Conservation (phyloP, 2,888 invertebrate species). For the Nomada ferruginata region DNA sequence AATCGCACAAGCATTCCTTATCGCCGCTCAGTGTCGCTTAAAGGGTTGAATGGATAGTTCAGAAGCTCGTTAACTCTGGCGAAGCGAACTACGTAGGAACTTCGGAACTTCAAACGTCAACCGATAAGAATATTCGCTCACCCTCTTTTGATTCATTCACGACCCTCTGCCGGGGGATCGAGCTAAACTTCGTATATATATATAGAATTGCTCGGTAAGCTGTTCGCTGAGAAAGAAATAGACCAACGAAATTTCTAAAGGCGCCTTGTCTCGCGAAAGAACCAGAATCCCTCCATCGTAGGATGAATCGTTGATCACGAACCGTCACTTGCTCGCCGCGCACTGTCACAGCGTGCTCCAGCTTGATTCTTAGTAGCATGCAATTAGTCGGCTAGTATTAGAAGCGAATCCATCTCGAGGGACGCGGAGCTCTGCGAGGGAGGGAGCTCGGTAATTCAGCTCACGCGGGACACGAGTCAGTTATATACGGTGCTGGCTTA, state of each 20-base stretch:
- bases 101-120: conserved; percentile 32
- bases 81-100: conserved; percentile 5
- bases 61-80: conserved; percentile 29
- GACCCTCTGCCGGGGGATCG: not conserved
- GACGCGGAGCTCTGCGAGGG: conserved; percentile 44
- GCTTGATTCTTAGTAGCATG: conserved; percentile 59
- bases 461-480: conserved; percentile 58
- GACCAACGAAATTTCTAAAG: conserved; percentile 26
- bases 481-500: conserved; percentile 34
- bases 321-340: conserved; percentile 34
- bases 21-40: not conserved
- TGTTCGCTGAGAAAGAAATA: conserved; percentile 2
- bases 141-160: not conserved
- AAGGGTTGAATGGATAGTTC: conserved; percentile 23
- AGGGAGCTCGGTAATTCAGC: conserved; percentile 65
- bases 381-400: conserved; percentile 78
- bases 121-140: conserved; percentile 26
- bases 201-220: conserved; percentile 9
- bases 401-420: conserved; percentile 75
- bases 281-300: conserved; percentile 20
- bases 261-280: conserved; percentile 8
- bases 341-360: conserved; percentile 38
- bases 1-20: conserved; percentile 9
- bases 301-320: conserved; percentile 35
- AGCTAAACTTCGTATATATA: conserved; percentile 3